Conservation (phyloP, 2,888 invertebrate genomes). For the Taenaris catops region DNA sequence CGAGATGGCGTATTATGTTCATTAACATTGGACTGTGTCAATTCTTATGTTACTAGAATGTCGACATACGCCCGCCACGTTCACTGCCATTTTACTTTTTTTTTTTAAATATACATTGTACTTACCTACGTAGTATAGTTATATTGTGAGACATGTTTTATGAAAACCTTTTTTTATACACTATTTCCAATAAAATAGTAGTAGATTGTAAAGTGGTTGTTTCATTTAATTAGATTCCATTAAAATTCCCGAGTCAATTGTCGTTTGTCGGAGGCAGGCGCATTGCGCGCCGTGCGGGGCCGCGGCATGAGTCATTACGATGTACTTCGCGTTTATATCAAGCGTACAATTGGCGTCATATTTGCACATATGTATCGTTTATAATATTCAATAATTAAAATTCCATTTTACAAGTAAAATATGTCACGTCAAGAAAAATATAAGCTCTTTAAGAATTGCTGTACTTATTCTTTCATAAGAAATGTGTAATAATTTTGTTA, state of each 20-base stretch:
- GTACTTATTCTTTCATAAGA: too few species aligned
- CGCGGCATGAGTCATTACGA: constrained; percentile 42
- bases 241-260: constrained; percentile 69
- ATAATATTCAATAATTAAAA: too few species aligned
- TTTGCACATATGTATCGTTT: too few species aligned
- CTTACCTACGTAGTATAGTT: constrained; percentile 32
- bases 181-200: constrained; percentile 62
- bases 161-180: constrained; percentile 57
- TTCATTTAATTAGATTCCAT: constrained; percentile 73
- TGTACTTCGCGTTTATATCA: too few species aligned
- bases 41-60: constrained; percentile 83
- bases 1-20: constrained; percentile 52
- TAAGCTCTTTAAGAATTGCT: too few species aligned
- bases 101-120: constrained; percentile 31
- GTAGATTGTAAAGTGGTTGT: constrained; percentile 65
- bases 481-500: too few species aligned
- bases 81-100: constrained; percentile 64
- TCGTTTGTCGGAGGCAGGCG: constrained; percentile 48
- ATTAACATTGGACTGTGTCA: constrained; percentile 81
- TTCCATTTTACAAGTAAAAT: too few species aligned
- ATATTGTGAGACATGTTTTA: constrained; percentile 53
- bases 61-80: constrained; percentile 78
- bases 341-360: too few species aligned
- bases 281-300: constrained; percentile 29
- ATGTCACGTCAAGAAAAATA: too few species aligned